A percentile compares a stretch with the other conserved stretches of the same genome.
These are phyloP conservation scores for Linyphia triangularis DNA, from an alignment of 2,888 invertebrate genomes.

Conservation along the genomic window DNA sequence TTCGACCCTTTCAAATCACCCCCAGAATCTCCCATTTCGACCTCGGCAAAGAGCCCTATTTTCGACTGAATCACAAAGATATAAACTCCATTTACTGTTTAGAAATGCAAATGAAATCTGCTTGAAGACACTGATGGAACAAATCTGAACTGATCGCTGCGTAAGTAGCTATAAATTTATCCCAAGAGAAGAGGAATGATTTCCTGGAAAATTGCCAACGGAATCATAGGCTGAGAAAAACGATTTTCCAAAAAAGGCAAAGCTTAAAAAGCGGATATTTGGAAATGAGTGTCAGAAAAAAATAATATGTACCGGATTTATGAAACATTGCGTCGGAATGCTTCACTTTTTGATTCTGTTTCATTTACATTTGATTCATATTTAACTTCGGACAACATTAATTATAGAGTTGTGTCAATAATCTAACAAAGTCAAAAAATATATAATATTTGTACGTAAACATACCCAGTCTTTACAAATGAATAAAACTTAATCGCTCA, in stretches of 20 bases:
- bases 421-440: not conserved
- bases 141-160: constrained; percentile 14
- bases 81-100: not conserved
- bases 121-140: constrained; percentile 10
- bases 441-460: no score
- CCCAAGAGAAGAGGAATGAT: not conserved
- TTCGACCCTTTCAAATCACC: not conserved
- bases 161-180: not conserved
- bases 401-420: not conserved
- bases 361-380: not conserved
- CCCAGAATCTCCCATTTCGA: not conserved
- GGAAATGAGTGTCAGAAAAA: constrained; percentile 3
- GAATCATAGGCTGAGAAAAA: no score
- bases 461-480: no score
- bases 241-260: no score
- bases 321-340: not conserved
- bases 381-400: not conserved
- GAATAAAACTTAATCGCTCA: no score
- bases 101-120: constrained; percentile 22
- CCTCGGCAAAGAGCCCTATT: not conserved
- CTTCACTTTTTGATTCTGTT: not conserved
- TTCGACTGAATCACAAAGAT: constrained; percentile 1
- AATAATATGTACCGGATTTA: no score
- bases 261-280: not conserved
- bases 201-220: not conserved